Base-by-base conservation (phyloP, 2,888 invertebrate genomes). In the Hylaea fasciaria region DNA sequence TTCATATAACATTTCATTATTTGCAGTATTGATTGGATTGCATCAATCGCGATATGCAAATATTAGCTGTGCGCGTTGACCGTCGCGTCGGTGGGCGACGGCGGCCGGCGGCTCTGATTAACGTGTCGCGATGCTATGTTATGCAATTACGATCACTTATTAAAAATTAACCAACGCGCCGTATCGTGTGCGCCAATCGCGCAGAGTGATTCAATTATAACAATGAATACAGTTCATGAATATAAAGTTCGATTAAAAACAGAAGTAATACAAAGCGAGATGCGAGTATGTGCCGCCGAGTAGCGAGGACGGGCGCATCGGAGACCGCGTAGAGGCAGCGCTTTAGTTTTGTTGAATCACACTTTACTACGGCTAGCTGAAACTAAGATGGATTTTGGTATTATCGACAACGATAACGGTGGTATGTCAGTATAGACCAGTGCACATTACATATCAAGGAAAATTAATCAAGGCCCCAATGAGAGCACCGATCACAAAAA, bases 31-130 rank as follows among this genome's bases (percentile, higher is more conserved):
- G 92, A 92, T 92, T 91, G 89, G 85, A 80, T 84, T 77, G 86
- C 86, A 91, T 91, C 90, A 91, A 91, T 92, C 88, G 87, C 83
- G 87, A 87, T 88, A 89, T 89, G 90, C 89, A 91, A 91, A 92
- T 91, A 92, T 91, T 92, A 86, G 90, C 85, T 70, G 76, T 78
- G 79, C 80, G 76, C 85, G 81, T 77, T 84, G 86, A 82, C 83
- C 85, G 82, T 80, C 76, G 32, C 50, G 41, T 8, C 50, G 39
- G 4, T 12, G 22, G 22, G 22, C 3, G 5, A 22, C 49, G 44
- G 17, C 48, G 49, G 29, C 16, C 51, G 70, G 45, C 46, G 29
- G 39, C 45, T 70, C 80, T 87, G 87, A 86, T 88, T 86, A 86
- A 86, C 78, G 76, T 56, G 65, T 84, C 81, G 85, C 85, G 82